phyloP scores from a whole-genome alignment of 1,140 invertebrate species.

The Aplysia californica region DNA sequence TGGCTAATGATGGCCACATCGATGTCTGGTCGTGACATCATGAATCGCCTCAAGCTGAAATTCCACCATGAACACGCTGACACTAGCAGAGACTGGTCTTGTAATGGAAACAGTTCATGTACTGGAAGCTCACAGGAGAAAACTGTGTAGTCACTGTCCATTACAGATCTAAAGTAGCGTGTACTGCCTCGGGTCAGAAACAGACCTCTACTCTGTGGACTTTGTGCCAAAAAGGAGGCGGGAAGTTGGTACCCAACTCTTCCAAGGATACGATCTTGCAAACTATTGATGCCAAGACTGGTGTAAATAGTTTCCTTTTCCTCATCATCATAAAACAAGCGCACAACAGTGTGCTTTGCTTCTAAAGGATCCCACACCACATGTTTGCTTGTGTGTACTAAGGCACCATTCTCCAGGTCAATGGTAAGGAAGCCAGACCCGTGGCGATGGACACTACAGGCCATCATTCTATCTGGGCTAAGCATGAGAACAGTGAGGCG shows the following conservation, averaged over 20 bases:
- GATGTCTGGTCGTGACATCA: background rate
- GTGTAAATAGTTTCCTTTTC: no score
- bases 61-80: background rate
- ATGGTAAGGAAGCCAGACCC: slow-evolving; percentile 28
- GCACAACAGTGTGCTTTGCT: slow-evolving; percentile 19
- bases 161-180: background rate
- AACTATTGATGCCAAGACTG: no score
- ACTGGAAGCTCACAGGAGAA: background rate
- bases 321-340: slow-evolving; percentile 28
- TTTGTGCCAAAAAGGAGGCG: no score
- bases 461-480: background rate
- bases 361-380: slow-evolving; percentile 28
- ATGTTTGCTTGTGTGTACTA: slow-evolving; percentile 31
- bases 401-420: background rate
- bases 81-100: background rate
- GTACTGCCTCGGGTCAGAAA: background rate
- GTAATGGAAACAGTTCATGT: background rate
- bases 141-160: background rate
- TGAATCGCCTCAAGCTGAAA: background rate
- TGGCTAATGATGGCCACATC: background rate
- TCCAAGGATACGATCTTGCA: no score
- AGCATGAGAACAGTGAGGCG: background rate
- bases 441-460: background rate
- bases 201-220: no score
- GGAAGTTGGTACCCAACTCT: no score